These are phyloP conservation scores for Myotis brandtii DNA, from an alignment of 2,113 vertebrate species.

Conservation along the genomic window DNA sequence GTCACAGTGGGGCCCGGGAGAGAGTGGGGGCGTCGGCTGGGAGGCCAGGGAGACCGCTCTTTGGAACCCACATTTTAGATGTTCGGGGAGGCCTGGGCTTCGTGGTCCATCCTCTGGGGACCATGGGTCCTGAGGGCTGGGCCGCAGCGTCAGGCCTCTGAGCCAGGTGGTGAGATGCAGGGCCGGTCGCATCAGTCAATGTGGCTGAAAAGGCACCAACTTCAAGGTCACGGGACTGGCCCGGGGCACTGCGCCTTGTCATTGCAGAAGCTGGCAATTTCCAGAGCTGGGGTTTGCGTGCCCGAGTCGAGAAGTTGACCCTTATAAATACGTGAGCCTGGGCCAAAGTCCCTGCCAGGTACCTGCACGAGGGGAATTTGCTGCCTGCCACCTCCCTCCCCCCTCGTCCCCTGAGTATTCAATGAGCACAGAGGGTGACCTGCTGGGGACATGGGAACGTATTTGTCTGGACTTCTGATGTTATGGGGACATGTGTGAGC, in stretches of 20 bases:
- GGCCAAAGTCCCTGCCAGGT: neutral
- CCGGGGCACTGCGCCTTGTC: neutral
- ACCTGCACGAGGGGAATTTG: neutral
- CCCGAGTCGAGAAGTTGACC: neutral
- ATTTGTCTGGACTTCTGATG: neutral
- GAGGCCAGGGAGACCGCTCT: neutral
- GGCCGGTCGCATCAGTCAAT: neutral
- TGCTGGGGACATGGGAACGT: neutral
- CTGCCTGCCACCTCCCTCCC: neutral
- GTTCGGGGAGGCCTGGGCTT: neutral
- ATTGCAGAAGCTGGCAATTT: neutral
- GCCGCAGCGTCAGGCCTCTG: neutral
- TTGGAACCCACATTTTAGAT: neutral
- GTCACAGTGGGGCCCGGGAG: neutral
- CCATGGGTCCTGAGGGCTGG: neutral
- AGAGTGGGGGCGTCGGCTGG: too few species aligned
- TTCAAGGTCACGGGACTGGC: conserved; percentile 8
- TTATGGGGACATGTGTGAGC: neutral
- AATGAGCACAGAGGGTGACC: neutral
- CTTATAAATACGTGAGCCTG: neutral
- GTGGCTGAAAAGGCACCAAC: neutral
- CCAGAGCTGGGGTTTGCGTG: neutral
- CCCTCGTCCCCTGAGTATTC: neutral
- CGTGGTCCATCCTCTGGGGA: neutral
- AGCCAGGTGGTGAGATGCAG: fast-evolving